A percentile compares a stretch with the other conserved stretches of the same genome.
phyloP scores from a whole-genome alignment of 2,888 invertebrate genomes.

The Pachliopta kotzebuea region DNA sequence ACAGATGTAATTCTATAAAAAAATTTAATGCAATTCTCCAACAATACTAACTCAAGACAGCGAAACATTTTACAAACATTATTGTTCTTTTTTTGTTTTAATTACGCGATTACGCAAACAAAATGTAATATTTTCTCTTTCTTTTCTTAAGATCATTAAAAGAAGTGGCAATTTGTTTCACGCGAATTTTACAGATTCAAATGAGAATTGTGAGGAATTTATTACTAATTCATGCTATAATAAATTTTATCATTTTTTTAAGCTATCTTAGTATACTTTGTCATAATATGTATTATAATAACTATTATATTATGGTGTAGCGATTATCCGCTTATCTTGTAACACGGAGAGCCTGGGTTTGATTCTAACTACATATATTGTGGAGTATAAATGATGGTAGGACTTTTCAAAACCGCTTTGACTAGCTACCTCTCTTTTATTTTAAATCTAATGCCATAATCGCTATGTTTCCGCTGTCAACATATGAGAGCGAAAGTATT shows the following conservation, averaged over 20 bases:
- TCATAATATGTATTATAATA: no score
- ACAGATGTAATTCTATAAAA: not conserved
- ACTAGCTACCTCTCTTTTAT: no score
- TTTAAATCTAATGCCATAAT: no score
- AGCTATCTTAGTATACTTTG: no score
- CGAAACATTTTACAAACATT: not conserved
- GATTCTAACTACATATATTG: no score
- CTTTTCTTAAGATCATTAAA: not conserved
- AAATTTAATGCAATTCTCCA: not conserved
- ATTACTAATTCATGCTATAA: not conserved
- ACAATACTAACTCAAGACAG: not conserved
- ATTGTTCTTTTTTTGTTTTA: constrained; percentile 11
- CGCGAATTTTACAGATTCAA: not conserved
- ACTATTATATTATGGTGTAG: no score
- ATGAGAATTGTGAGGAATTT: not conserved
- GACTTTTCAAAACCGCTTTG: no score
- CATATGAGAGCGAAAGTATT: no score
- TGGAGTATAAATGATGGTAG: no score
- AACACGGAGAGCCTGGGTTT: no score
- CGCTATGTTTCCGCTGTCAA: no score
- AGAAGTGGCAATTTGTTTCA: constrained; percentile 9
- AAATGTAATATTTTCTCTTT: constrained; percentile 4
- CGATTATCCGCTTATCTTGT: no score
- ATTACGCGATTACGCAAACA: constrained; percentile 10
- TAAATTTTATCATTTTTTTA: not conserved